phyloP scores from a whole-genome alignment of 2,113 vertebrate species.

The Murina feae region DNA sequence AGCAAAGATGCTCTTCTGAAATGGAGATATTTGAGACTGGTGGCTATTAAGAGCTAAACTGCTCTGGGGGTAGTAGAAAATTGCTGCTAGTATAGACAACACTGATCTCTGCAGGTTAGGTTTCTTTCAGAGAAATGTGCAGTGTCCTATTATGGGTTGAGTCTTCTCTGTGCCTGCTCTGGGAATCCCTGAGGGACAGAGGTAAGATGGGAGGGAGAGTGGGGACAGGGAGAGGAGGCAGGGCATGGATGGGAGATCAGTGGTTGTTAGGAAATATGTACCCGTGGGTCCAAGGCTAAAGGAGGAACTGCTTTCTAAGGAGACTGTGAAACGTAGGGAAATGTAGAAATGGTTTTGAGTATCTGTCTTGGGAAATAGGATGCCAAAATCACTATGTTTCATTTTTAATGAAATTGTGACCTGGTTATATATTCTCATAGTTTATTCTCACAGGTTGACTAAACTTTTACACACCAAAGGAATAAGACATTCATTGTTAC shows the following conservation, averaged over 20 bases:
- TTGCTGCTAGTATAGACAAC: neutral
- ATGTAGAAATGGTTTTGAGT: neutral
- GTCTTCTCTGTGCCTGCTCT: neutral
- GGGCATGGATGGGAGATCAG: neutral
- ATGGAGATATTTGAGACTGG: neutral
- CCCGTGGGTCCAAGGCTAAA: neutral
- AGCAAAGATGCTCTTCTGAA: neutral
- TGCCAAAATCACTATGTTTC: neutral
- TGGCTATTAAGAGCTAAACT: neutral
- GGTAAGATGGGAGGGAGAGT: neutral
- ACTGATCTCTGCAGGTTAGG: neutral
- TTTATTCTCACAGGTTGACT: neutral
- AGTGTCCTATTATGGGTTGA: neutral
- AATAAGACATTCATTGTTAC: neutral
- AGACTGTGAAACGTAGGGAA: neutral
- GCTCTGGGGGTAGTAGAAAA: neutral
- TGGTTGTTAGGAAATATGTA: neutral
- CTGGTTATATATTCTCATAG: neutral
- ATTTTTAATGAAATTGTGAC: neutral
- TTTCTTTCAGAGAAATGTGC: neutral
- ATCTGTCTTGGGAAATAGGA: neutral
- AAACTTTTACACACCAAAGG: neutral
- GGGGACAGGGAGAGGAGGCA: too few species aligned
- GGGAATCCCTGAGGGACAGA: neutral
- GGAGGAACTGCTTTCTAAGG: neutral